These are phyloP conservation scores for Belonocnema kinseyi DNA, from an alignment of 1,140 invertebrate genomes.

Conservation along the genomic window DNA sequence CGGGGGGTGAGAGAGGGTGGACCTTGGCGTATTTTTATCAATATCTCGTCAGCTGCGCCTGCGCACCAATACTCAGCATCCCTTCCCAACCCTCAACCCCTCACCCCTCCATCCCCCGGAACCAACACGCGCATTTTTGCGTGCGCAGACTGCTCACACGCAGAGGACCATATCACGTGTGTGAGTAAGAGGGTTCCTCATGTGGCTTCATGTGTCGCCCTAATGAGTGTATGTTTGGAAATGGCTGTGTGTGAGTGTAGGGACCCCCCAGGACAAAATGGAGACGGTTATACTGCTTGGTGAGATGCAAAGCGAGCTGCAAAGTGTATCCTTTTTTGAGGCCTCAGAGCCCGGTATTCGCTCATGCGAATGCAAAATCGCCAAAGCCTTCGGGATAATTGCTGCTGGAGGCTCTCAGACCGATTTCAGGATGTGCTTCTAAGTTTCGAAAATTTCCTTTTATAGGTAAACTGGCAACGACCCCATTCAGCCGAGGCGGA, in stretches of 20 bases:
- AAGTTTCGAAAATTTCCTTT: conserved; percentile 26
- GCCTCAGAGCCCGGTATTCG: conserved; percentile 53
- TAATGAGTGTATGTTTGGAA: conserved; percentile 64
- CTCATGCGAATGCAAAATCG: conserved; percentile 62
- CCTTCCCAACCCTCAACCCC: conserved; percentile 62
- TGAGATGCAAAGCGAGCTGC: conserved; percentile 64
- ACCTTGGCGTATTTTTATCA: conserved; percentile 74
- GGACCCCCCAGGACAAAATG: conserved; percentile 73
- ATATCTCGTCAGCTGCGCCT: conserved; percentile 71
- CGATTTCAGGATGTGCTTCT: conserved; percentile 19
- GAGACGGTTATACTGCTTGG: conserved; percentile 70
- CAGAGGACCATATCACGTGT: conserved; percentile 41
- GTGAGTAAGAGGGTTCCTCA: background rate
- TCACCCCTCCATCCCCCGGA: background rate
- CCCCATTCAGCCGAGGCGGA: conserved; percentile 11
- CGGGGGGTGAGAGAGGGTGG: conserved; percentile 66
- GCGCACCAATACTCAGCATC: conserved; percentile 68
- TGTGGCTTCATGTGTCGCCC: conserved; percentile 37
- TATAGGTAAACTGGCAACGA: conserved; percentile 19
- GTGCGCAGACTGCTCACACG: conserved; percentile 46
- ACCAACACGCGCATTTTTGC: conserved; percentile 15
- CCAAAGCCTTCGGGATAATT: conserved; percentile 60
- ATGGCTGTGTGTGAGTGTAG: conserved; percentile 62
- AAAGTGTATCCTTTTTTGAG: conserved; percentile 68
- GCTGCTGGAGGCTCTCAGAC: conserved; percentile 36